phyloP scores from a whole-genome alignment of 2,797 vertebrate species.

The Cottoperca gobio region DNA sequence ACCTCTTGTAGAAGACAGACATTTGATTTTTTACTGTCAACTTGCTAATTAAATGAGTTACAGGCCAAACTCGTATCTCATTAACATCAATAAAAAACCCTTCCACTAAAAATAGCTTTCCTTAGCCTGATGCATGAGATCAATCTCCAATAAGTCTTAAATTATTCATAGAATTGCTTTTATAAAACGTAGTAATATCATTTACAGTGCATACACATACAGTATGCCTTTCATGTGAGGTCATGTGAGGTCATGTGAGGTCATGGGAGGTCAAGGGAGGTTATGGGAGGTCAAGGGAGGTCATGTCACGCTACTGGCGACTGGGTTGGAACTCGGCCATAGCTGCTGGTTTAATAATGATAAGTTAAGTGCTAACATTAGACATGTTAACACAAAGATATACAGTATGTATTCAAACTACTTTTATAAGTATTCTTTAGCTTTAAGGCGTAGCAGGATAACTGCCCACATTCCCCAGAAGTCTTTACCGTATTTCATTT shows the following conservation, averaged over 20 bases:
- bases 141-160: neutral
- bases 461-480: neutral
- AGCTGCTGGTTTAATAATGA: neutral
- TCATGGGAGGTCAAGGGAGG: no score
- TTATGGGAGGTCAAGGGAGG: no score
- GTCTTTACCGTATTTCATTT: neutral
- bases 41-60: neutral
- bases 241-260: no score
- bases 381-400: neutral
- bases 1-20: neutral
- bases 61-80: neutral
- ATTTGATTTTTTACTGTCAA: neutral
- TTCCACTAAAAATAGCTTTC: neutral
- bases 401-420: neutral
- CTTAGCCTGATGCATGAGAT: neutral
- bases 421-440: slow-evolving; percentile 1
- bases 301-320: no score
- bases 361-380: neutral
- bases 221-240: no score
- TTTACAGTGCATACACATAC: no score
- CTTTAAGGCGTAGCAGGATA: neutral
- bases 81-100: neutral
- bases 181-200: no score
- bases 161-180: neutral
- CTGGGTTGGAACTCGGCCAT: no score